Evolutionary conservation across 2,888 invertebrate genomes (phyloP).

Genomic region (Cylindroiulus punctatus): DNA sequence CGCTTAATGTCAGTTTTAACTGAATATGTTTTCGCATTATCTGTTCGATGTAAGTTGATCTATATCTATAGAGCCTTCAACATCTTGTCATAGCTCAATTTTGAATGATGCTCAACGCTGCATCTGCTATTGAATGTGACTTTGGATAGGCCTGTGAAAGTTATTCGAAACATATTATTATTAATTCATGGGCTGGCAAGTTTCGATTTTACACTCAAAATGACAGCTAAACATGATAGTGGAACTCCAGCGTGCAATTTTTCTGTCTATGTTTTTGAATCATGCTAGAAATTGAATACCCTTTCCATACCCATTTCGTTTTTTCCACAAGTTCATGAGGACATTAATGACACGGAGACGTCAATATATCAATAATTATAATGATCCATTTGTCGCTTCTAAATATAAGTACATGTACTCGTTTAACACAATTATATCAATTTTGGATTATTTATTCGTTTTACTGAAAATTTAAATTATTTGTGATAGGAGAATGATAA

Average conservation of each 20-base stretch:
- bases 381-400: neutral
- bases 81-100: slow-evolving; percentile 2
- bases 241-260: neutral
- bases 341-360: neutral
- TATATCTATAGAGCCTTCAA: neutral
- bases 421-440: too few species aligned
- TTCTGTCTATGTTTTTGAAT: neutral
- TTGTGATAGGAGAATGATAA: too few species aligned
- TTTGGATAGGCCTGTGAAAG: neutral
- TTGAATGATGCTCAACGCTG: neutral
- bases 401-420: neutral
- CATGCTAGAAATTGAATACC: neutral
- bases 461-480: too few species aligned
- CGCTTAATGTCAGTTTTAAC: neutral
- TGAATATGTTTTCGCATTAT: slow-evolving; percentile 2
- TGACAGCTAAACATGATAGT: neutral
- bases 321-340: neutral
- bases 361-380: neutral
- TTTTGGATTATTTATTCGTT: too few species aligned
- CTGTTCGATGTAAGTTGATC: slow-evolving; percentile 1
- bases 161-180: neutral
- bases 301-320: neutral
- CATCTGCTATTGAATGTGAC: neutral
- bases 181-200: neutral
- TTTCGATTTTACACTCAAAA: slow-evolving; percentile 5